phyloP scores from a whole-genome alignment of 2,113 vertebrate genomes.

The Actinemys pallida region DNA sequence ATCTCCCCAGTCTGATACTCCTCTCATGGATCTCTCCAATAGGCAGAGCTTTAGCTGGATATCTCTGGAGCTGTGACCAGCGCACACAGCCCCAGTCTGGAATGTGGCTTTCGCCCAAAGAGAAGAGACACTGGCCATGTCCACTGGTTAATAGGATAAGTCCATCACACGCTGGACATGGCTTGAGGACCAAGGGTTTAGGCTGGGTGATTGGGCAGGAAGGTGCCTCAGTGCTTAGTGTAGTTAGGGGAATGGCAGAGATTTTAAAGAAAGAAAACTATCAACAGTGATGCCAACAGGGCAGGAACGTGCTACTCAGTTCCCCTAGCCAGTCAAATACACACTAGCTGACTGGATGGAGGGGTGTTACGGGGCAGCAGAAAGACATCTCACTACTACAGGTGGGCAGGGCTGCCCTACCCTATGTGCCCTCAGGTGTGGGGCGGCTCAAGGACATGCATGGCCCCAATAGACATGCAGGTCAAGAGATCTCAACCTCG shows the following conservation, averaged over 20 bases:
- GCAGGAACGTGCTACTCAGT: neutral
- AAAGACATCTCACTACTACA: too few species aligned
- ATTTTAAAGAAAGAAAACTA: neutral
- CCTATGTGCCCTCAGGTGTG: neutral
- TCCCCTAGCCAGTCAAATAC: too few species aligned
- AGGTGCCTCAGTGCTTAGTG: neutral
- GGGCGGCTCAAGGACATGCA: neutral
- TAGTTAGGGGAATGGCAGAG: neutral
- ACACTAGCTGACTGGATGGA: too few species aligned
- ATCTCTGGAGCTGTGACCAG: fast-evolving
- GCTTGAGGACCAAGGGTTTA: neutral
- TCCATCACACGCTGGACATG: neutral
- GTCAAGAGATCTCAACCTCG: neutral
- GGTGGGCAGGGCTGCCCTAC: too few species aligned
- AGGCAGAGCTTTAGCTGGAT: slow-evolving; percentile 17
- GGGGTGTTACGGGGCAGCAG: too few species aligned
- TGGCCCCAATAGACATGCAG: neutral
- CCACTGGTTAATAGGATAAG: neutral
- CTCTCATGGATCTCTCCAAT: neutral
- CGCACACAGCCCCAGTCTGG: neutral
- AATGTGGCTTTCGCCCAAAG: neutral
- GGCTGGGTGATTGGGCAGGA: neutral
- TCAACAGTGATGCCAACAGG: neutral
- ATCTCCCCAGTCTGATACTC: neutral
- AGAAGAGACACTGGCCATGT: neutral